Conservation (phyloP, 2,113 vertebrate species). For the Ptilorrhoa leucosticta region DNA sequence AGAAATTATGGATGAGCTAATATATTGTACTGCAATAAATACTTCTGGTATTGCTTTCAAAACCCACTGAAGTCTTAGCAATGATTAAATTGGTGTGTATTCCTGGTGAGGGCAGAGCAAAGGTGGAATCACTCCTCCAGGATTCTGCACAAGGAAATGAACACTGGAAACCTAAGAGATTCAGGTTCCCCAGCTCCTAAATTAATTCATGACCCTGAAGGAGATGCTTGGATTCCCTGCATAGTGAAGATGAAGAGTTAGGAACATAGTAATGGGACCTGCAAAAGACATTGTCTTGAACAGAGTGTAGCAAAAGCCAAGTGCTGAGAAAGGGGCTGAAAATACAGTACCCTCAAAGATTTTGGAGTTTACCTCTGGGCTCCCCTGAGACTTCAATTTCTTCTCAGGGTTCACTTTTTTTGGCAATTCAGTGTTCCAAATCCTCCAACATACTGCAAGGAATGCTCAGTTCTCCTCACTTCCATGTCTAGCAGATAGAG, state of each 20-base stretch:
- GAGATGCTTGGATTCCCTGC: not conserved
- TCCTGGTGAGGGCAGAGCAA: not conserved
- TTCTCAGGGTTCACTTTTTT: not conserved
- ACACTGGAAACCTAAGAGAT: not conserved
- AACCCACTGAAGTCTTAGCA: not conserved
- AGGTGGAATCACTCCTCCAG: not conserved
- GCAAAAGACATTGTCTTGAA: not conserved
- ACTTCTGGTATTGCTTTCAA: no score
- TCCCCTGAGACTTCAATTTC: not conserved
- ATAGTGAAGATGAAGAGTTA: not conserved
- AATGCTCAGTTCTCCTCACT: fast-evolving
- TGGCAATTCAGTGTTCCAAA: not conserved
- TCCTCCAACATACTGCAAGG: not conserved
- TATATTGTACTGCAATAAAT: not conserved
- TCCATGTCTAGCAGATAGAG: not conserved
- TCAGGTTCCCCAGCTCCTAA: not conserved
- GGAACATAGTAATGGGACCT: not conserved
- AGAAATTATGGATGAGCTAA: not conserved
- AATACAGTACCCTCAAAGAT: not conserved
- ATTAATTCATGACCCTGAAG: not conserved
- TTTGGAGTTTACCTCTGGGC: not conserved
- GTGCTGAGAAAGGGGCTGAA: not conserved
- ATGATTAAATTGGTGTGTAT: not conserved
- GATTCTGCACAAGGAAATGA: not conserved
- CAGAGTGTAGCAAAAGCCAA: not conserved